Evolutionary conservation across 2,113 vertebrate genomes (phyloP), one percentile per base, ranked within the genome.

Genomic region (Turdus rufiventris): DNA sequence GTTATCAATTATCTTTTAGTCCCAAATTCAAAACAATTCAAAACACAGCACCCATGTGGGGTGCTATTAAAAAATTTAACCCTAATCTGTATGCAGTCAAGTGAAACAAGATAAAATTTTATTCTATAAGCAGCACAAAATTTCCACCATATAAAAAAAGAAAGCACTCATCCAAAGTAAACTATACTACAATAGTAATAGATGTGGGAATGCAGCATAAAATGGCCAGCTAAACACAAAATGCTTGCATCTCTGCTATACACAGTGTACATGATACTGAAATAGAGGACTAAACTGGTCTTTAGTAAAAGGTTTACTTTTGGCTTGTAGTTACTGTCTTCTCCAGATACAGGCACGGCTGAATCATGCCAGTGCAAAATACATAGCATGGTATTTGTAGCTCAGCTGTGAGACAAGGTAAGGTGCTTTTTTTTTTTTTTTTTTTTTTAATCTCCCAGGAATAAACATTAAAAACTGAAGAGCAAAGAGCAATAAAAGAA

Each of bases 1-100:
- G 33, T 18, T 73, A 68, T 3, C 43, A 76, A 67, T 23, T 40
- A 25, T 43, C 34, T 14, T 76, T 58, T 45, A 36, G 23, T 40
- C 29, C 34, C 36, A 77, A 68, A 92, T 61, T 58, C 65, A 81
- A 80, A 87, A 60, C 14, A 20, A 92, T 60, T 58, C 65, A 81
- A 80, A 88, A 61, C 14, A 20, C 14, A 76, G 31, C 28, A 57
- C 16, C 9, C 8, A 53, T 7, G 6, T 25, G 18, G 13, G 28
- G 11, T 61, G 31, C 15, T 62, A 18, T 13, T 40, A 61, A 73
- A 60, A 73, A 65, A 56, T n/a, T 34, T 31, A 51, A 65, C 19
- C 7, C 3, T 25, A 81, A 12, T 18, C 20, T 7, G 3, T 50
- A 78, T 2, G 0, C 3, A 29, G 18, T 20, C 48, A 12, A 60